Conservation (phyloP, 2,113 vertebrate genomes). For the Euleptes europaea region DNA sequence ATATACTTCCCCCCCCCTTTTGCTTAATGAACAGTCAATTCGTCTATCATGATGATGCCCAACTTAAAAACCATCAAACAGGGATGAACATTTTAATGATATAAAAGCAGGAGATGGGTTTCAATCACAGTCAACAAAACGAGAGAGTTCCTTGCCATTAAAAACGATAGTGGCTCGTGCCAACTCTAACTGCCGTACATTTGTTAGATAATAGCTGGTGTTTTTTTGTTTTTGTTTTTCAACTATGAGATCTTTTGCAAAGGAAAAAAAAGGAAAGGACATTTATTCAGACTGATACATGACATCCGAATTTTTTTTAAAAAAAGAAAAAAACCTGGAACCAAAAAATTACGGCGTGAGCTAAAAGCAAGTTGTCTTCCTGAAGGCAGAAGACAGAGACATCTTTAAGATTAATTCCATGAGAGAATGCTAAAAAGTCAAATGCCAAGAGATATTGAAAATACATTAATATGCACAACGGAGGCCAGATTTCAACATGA, state of each 20-base stretch:
- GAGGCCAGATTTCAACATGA: not conserved
- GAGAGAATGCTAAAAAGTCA: slow-evolving; percentile 66
- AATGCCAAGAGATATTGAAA: slow-evolving; percentile 68
- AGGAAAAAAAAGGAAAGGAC: slow-evolving; percentile 35
- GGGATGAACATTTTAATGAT: slow-evolving; percentile 61
- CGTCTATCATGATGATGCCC: slow-evolving; percentile 61
- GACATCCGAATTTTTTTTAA: slow-evolving; percentile 3
- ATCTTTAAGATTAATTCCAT: slow-evolving; percentile 70
- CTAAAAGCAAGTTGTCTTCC: slow-evolving; percentile 63
- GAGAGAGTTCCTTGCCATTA: slow-evolving; percentile 63
- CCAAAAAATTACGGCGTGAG: slow-evolving; percentile 56
- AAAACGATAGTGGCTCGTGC: slow-evolving; percentile 58
- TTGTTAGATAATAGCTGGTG: slow-evolving; percentile 62
- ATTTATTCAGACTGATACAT: slow-evolving; percentile 69
- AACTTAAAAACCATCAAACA: slow-evolving; percentile 59
- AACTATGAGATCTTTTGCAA: slow-evolving; percentile 42
- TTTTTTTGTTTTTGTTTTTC: not conserved
- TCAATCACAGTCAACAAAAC: slow-evolving; percentile 61
- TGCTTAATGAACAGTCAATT: slow-evolving; percentile 70
- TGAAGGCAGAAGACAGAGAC: slow-evolving; percentile 59
- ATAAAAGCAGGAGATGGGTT: slow-evolving; percentile 57
- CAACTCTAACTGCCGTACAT: slow-evolving; percentile 63
- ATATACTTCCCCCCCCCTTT: slow-evolving; percentile 1
- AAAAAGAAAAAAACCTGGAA: slow-evolving; percentile 37
- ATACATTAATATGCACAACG: slow-evolving; percentile 68